A percentile compares a stretch with the other conserved stretches of the same genome.
phyloP scores from a whole-genome alignment of 2,113 vertebrate genomes.

The Maccullochella peelii region DNA sequence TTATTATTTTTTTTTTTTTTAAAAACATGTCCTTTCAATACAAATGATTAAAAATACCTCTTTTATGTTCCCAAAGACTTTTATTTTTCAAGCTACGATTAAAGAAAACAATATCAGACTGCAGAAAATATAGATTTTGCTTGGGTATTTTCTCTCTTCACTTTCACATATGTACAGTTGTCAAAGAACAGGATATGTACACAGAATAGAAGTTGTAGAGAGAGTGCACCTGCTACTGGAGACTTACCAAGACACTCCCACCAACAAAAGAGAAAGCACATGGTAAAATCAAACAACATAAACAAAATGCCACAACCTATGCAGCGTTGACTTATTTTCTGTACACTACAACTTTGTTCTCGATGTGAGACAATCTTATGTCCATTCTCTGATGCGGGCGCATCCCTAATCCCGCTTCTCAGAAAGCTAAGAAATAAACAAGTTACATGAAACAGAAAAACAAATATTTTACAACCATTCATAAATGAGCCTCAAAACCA shows the following conservation, averaged over 20 bases:
- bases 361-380: conserved; percentile 64
- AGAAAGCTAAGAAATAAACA: conserved; percentile 73
- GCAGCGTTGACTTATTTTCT: conserved; percentile 76
- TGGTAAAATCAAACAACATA: conserved; percentile 73
- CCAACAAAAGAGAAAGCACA: conserved; percentile 63
- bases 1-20: too few species aligned
- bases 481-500: conserved; percentile 53
- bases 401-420: conserved; percentile 66
- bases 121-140: conserved; percentile 89
- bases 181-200: conserved; percentile 85
- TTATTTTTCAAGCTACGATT: conserved; percentile 87
- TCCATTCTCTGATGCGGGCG: conserved; percentile 61
- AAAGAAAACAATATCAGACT: conserved; percentile 87
- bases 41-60: neutral
- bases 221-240: conserved; percentile 78
- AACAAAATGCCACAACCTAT: conserved; percentile 67
- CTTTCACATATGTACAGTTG: conserved; percentile 88
- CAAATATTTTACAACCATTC: conserved; percentile 78
- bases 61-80: conserved; percentile 80
- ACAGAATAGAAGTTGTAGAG: conserved; percentile 74
- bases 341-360: conserved; percentile 80
- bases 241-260: conserved; percentile 76
- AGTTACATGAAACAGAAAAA: conserved; percentile 59
- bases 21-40: neutral
- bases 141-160: conserved; percentile 84